Base-by-base conservation (phyloP, 2,113 vertebrate species). In the Martes martes region DNA sequence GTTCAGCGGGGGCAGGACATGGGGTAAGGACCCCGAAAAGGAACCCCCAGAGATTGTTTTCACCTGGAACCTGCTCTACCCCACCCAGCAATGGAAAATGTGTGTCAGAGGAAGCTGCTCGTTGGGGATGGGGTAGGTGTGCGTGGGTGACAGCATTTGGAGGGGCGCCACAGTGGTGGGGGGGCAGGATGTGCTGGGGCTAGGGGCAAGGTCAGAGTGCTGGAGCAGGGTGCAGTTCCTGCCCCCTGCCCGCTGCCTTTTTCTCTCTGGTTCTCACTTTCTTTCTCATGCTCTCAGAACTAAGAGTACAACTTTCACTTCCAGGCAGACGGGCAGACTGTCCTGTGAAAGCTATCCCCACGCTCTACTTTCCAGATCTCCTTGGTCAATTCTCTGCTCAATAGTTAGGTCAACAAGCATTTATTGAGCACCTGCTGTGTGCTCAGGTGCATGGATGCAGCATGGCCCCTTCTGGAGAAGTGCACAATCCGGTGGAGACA, bases 71-170 rank as follows among this genome's bases (percentile, higher is more conserved):
- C 87, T 96, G 97, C 94, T 86, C 67, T 18, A 85, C 95, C 71
- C 95, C 94, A 0, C 96, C 94, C 91, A 95, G 95, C n/a, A 33
- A 59, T 98, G 97, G 97, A 98, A 98, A 98, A 94, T 96, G 92
- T 98, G 97, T 96, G 97, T 98, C 98, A 98, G 95, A 97, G 98
- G 98, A 98, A 98, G 95, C 94, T 96, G 91, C 71, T 36, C 69
- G 91, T 87, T n/a, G 91, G 65, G 95, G 92, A 96, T 28, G 2
- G 67, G 82, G 91, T 59, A 67, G 74, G 93, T 92, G 81, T 91
- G 94, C 16, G 96, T 97, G 98, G 97, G 97, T 78, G 95, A 95
- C 85, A 71, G 65, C 69, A 3, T 73, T 26, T 52, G 36, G 87
- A 94, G 89, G 94, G 96, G 63, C 15, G 15, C 69, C 47, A 16